Evolutionary conservation across 2,888 invertebrate genomes (phyloP), one percentile per base, ranked within the genome.

Genomic region (Galeruca laticollis): DNA sequence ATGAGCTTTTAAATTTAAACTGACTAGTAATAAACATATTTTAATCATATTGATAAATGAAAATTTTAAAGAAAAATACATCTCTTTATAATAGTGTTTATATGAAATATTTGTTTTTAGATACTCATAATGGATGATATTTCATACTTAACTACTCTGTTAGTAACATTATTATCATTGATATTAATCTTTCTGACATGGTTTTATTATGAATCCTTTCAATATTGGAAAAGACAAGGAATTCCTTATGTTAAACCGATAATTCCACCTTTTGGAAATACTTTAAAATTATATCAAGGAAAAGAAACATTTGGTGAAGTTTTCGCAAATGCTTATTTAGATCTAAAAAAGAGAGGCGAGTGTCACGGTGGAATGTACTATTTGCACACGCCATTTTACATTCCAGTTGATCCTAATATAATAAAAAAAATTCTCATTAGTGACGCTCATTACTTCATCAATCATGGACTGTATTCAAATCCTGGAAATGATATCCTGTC

Each of bases 151-250:
- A 65, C 57, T 15, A 20, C 61, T 9, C 11, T 54, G 18, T 31
- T 71, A 1, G 11, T 68, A 8, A 40, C 54, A 13, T 15, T 67
- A 20, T n/a, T 60, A 10, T 10, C 62, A 15, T 2, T 35, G 2
- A 13, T 68, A 60, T 37, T 59, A 40, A 20, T 47, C 4, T 71
- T 62, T 31, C 43, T 74, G 18, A 10, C 69, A 31, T 69, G 72
- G 82, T 69, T 87, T 93, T n/a, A 98, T 56, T 63, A 66, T 96
- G 97, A 79, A 80, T 40, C 89, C 10, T 72, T 62, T 35, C 60
- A 67, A 20, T 78, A 78, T 51, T 80, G 80, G 80, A 74, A 74
- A 35, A 73, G 64, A 13, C 70, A 61, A 66, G 77, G 76, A 0
- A 43, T 80, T 2, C 75, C 74, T 4, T 65, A 71, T 15, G 18